Percentiles rank a stretch among this genome's conserved stretches.
These are phyloP conservation scores for Leucoraja ocellata DNA, from an alignment of 2,797 vertebrate species.

Conservation along the genomic window DNA sequence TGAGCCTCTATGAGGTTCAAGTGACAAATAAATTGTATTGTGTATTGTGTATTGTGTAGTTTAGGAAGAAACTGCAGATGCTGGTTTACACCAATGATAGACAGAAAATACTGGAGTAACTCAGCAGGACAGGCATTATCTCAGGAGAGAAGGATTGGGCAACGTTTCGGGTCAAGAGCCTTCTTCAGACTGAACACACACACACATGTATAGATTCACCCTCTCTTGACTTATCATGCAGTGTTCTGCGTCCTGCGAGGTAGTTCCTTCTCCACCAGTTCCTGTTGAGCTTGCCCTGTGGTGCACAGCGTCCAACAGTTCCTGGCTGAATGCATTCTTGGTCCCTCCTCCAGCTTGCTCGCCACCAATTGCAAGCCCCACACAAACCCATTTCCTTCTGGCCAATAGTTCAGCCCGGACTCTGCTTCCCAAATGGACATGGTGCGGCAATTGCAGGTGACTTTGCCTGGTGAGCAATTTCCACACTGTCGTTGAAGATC, in stretches of 20 bases:
- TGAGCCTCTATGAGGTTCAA: too few relatives aligned
- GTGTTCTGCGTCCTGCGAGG: neutral
- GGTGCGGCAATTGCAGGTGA: too few relatives aligned
- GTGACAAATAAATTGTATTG: too few relatives aligned
- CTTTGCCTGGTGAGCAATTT: neutral
- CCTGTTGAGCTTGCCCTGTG: neutral
- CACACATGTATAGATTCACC: too few relatives aligned
- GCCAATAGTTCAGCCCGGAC: neutral
- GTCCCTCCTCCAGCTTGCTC: neutral
- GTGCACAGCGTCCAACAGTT: neutral
- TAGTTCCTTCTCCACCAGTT: neutral
- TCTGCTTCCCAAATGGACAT: neutral
- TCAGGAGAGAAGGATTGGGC: too few relatives aligned
- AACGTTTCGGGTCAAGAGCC: too few relatives aligned
- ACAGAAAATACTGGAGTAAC: too few relatives aligned
- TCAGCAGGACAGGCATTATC: too few relatives aligned
- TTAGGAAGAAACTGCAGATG: too few relatives aligned
- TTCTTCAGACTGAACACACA: too few relatives aligned
- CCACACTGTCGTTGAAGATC: neutral
- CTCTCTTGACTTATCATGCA: neutral
- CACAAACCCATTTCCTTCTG: neutral
- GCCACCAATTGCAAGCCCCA: neutral
- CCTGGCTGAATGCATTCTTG: neutral
- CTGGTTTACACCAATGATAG: too few relatives aligned
- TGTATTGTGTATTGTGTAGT: too few relatives aligned